Base-by-base conservation (phyloP, 2,113 vertebrate species). In the Cynocephalus volans region DNA sequence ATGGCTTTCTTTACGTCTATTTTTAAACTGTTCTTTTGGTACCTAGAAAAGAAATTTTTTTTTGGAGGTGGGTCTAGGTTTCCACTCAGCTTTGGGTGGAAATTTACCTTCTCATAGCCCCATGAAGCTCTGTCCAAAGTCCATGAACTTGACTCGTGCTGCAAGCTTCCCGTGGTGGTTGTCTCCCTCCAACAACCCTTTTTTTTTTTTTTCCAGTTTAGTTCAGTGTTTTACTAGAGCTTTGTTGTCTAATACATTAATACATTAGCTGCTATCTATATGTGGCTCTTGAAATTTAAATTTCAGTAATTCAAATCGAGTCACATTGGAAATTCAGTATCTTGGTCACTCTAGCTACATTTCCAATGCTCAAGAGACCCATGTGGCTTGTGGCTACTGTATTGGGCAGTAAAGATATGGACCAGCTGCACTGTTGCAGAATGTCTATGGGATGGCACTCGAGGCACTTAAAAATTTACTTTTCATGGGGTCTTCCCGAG, bases 221-320 rank as follows among this genome's bases (percentile, higher is more conserved):
- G 17, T 50, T 72, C 54, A 50, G 52, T 52, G 45, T 67, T 93
- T 90, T 90, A 86, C n/a, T 81, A 83, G 75, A 93, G 23, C 33
- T 67, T 88, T 92, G 23, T 56, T 56, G 13, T 45, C 36, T 95
- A 75, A 70, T 31, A 58, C 41, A 41, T 64, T 83, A 87, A 45
- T 50, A 79, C 21, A 60, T 56, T 36, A 89, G 79, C 76, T 33
- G 62, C 60, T 54, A 70, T 62, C 23, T 81, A 28, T 48, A 69
- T 45, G 19, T 81, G 91, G 28, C n/a, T 70, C n/a, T 96, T 73
- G 48, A 81, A 80, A 56, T 76, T 86, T 94, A 90, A 95, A 52
- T 82, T 41, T 41, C 41, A 4, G 41, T 52, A 93, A 80, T 91
- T 91, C 56, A 69, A 90, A 82, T 75, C 0, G 86, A 87, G 58